These are phyloP conservation scores for Drosophila obscura DNA, from an alignment of 1,140 invertebrate species.

Conservation along the genomic window DNA sequence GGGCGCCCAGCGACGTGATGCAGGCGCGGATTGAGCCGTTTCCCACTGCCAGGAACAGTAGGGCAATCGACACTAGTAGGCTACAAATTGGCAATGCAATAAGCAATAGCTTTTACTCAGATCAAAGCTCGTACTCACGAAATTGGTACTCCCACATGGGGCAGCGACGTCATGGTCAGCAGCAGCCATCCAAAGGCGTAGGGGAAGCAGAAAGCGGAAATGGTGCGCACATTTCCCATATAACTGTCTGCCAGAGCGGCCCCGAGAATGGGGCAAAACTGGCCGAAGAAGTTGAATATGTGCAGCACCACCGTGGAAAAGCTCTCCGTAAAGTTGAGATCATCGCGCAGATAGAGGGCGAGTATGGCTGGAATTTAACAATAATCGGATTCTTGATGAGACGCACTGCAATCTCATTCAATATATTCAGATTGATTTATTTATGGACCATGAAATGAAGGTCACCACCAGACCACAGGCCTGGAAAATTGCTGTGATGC, in stretches of 20 bases:
- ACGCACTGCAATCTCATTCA: constrained; percentile 7
- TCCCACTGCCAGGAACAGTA: constrained; percentile 88
- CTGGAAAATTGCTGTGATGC: constrained; percentile 3
- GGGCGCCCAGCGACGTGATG: constrained; percentile 93
- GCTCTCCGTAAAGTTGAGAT: constrained; percentile 85
- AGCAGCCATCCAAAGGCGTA: constrained; percentile 89
- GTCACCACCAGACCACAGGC: constrained; percentile 1
- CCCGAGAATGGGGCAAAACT: constrained; percentile 91
- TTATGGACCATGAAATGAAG: constrained; percentile 39
- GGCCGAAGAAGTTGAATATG: constrained; percentile 90
- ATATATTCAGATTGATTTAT: constrained; percentile 7
- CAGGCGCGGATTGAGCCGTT: constrained; percentile 95
- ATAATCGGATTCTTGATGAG: constrained; percentile 4
- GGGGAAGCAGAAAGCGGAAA: constrained; percentile 88
- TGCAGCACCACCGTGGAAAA: constrained; percentile 90
- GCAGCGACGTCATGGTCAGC: constrained; percentile 68
- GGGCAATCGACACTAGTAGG: constrained; percentile 85
- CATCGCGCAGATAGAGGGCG: constrained; percentile 88
- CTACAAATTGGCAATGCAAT: constrained; percentile 44
- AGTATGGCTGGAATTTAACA: constrained; percentile 87
- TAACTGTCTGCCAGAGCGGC: constrained; percentile 91
- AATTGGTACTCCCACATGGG: constrained; percentile 55
- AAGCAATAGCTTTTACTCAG: too few relatives aligned
- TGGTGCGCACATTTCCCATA: constrained; percentile 88
- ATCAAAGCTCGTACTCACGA: constrained; percentile 51